These are phyloP conservation scores for Phlogophora meticulosa DNA, from an alignment of 2,888 invertebrate genomes.

Conservation along the genomic window DNA sequence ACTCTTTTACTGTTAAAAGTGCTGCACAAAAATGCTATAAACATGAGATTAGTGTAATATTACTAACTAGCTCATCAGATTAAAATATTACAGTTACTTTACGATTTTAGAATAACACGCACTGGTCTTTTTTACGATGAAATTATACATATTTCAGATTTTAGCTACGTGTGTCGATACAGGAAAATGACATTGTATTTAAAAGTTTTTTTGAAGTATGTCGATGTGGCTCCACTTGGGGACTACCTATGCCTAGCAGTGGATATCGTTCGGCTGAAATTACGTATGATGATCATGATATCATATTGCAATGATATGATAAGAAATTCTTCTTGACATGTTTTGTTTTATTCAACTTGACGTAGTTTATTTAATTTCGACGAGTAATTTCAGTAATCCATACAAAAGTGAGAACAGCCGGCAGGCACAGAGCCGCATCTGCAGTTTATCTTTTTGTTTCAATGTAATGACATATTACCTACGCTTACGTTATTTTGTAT, in stretches of 20 bases:
- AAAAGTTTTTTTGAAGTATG: conserved; percentile 8
- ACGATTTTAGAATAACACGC: conserved; percentile 18
- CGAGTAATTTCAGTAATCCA: conserved; percentile 35
- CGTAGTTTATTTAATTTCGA: not conserved
- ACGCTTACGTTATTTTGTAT: conserved; percentile 68
- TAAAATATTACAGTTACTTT: conserved; percentile 50
- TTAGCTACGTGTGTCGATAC: not conserved
- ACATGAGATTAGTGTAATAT: conserved; percentile 44
- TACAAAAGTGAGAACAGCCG: conserved; percentile 53
- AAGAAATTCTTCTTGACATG: not conserved
- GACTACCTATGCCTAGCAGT: too few relatives aligned
- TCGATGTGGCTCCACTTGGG: not conserved
- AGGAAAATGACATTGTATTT: conserved; percentile 7
- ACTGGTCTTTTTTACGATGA: not conserved
- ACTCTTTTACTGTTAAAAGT: conserved; percentile 39
- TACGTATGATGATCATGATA: too few relatives aligned
- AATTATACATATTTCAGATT: conserved; percentile 8
- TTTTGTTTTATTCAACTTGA: not conserved
- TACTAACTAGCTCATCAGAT: conserved; percentile 50
- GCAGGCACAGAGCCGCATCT: conserved; percentile 40
- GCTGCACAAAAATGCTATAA: conserved; percentile 29
- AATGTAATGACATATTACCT: conserved; percentile 64
- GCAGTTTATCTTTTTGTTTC: conserved; percentile 61
- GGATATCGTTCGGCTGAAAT: too few relatives aligned
- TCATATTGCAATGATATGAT: not conserved